Conservation (phyloP, 2,888 invertebrate genomes). For the Thecocarcelia acutangulata region DNA sequence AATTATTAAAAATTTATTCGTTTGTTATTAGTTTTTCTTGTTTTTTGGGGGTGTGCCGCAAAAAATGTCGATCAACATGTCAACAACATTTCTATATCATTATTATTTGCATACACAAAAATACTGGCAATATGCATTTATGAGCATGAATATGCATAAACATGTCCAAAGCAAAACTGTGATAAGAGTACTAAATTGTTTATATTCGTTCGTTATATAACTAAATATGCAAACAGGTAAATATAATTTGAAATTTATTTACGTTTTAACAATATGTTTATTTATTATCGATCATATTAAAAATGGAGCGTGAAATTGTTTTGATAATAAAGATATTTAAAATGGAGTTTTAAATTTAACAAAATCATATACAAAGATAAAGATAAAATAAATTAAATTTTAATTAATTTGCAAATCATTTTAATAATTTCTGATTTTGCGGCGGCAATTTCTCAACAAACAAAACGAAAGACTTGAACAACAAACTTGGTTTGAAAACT, state of each 20-base stretch:
- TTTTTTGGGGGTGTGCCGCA: conserved; percentile 68
- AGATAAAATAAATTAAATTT: conserved; percentile 38
- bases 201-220: conserved; percentile 2
- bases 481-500: conserved; percentile 5
- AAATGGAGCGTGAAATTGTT: conserved; percentile 41
- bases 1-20: conserved; percentile 40
- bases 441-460: neutral
- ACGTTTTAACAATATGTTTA: conserved; percentile 8
- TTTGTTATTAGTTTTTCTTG: neutral
- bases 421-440: neutral
- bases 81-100: conserved; percentile 63
- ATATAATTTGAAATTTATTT: conserved; percentile 31
- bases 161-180: neutral
- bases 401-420: neutral
- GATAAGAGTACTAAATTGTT: neutral
- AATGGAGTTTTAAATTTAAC: conserved; percentile 52
- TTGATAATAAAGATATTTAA: conserved; percentile 56
- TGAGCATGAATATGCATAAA: conserved; percentile 35
- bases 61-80: conserved; percentile 70
- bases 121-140: neutral
- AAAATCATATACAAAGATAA: conserved; percentile 7
- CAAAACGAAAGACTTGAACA: conserved; percentile 41
- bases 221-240: conserved; percentile 18
- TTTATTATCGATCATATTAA: conserved; percentile 22
- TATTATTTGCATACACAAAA: conserved; percentile 41